phyloP scores from a whole-genome alignment of 1,140 invertebrate genomes.

The Daktulosphaira vitifoliae region DNA sequence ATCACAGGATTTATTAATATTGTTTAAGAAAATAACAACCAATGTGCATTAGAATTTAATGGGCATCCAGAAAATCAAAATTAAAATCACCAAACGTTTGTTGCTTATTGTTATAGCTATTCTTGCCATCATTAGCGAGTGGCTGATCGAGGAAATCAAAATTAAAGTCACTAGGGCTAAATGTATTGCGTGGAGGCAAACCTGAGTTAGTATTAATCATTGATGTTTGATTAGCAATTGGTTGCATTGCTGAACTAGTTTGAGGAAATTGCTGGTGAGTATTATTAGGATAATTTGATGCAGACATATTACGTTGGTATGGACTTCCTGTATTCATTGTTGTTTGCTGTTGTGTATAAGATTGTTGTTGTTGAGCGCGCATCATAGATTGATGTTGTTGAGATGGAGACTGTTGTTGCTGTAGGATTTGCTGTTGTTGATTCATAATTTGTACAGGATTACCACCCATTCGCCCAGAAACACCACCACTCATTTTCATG shows the following conservation, averaged over 20 bases:
- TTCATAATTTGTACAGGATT: not conserved
- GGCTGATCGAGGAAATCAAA: constrained; percentile 30
- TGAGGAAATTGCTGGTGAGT: constrained; percentile 5
- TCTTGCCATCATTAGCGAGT: constrained; percentile 23
- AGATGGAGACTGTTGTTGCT: constrained; percentile 2
- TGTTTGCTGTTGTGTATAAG: constrained; percentile 4
- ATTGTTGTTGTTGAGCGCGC: constrained; percentile 17
- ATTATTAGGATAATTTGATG: not conserved
- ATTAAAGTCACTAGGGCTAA: constrained; percentile 27
- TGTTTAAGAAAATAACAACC: too few relatives aligned
- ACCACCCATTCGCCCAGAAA: not conserved
- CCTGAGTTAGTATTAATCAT: constrained; percentile 23
- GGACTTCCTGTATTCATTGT: constrained; percentile 9
- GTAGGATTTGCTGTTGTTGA: constrained; percentile 13
- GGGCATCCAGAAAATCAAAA: constrained; percentile 27
- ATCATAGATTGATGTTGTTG: constrained; percentile 24
- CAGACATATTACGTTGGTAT: constrained; percentile 18
- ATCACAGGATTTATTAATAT: too few relatives aligned
- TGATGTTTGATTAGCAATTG: not conserved
- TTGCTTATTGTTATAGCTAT: constrained; percentile 21
- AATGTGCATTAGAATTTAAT: constrained; percentile 2
- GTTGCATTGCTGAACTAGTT: constrained; percentile 3
- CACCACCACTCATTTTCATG: constrained; percentile 1
- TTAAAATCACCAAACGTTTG: constrained; percentile 23
- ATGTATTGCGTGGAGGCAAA: constrained; percentile 6